Conservation (phyloP, 2,888 invertebrate genomes). For the Phymatocera aterrima region DNA sequence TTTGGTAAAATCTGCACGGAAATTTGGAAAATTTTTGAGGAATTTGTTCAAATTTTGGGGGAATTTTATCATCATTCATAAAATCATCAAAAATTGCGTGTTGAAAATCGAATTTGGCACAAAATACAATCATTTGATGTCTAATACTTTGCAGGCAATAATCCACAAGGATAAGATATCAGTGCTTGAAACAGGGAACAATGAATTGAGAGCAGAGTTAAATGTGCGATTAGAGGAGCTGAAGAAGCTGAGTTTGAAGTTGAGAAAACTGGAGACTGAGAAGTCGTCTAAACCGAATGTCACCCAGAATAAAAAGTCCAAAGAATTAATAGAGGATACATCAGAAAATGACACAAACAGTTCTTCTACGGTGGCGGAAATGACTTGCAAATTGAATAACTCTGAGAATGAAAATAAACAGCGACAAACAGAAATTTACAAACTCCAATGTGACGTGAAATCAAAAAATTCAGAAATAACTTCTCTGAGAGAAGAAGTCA, state of each 20-base stretch:
- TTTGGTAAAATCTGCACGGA: not conserved
- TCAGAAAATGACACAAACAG: not conserved
- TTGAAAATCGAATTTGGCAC: not conserved
- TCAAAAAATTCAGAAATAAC: conserved; percentile 51
- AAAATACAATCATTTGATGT: no score
- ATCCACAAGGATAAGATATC: conserved; percentile 22
- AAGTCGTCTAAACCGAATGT: not conserved
- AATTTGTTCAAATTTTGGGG: not conserved
- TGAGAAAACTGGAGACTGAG: conserved; percentile 37
- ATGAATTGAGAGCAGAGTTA: conserved; percentile 45
- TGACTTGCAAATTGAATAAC: conserved; percentile 28
- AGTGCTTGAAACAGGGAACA: conserved; percentile 30
- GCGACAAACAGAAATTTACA: conserved; percentile 49
- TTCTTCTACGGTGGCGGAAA: conserved; percentile 17
- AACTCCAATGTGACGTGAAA: conserved; percentile 52
- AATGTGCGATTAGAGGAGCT: conserved; percentile 48
- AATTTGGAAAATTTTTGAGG: no score
- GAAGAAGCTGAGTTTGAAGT: conserved; percentile 48
- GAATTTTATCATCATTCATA: not conserved
- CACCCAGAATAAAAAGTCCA: not conserved
- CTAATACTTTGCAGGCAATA: not conserved
- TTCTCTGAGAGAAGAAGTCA: conserved; percentile 50
- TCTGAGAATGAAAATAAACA: conserved; percentile 47
- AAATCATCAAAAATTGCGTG: not conserved
- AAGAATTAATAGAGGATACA: not conserved